phyloP scores from a whole-genome alignment of 2,888 invertebrate species.

The Caenorhabditis sp. region DNA sequence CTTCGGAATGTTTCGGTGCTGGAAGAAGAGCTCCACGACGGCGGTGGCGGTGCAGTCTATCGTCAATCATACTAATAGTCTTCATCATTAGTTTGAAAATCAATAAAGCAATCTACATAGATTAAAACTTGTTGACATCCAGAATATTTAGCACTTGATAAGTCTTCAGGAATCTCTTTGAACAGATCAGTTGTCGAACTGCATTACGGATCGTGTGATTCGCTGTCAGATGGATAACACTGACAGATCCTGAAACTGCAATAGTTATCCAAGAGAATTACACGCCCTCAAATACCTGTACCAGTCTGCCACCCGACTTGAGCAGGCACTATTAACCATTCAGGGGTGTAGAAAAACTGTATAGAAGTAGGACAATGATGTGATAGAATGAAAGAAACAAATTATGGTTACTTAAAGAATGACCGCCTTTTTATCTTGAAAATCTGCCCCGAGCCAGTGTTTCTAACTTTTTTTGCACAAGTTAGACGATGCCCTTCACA shows the following conservation, averaged over 20 bases:
- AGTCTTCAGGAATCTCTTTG: neutral
- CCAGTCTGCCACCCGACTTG: slow-evolving; percentile 42
- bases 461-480: no score
- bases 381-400: slow-evolving; percentile 22
- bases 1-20: neutral
- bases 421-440: slow-evolving; percentile 5
- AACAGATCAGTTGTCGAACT: slow-evolving; percentile 3
- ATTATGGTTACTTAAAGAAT: slow-evolving; percentile 30
- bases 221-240: slow-evolving; percentile 16
- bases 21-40: neutral
- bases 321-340: slow-evolving; percentile 18
- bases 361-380: slow-evolving; percentile 19
- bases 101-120: no score
- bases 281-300: no score
- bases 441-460: neutral
- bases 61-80: neutral
- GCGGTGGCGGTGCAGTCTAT: neutral
- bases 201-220: slow-evolving; percentile 14
- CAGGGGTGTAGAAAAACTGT: slow-evolving; percentile 40
- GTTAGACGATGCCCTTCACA: no score
- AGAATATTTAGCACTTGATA: slow-evolving; percentile 10
- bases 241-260: no score
- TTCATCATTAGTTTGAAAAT: neutral
- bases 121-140: no score
- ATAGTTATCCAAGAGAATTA: no score